Evolutionary conservation across 2,888 invertebrate species (phyloP).

Genomic region (Ectemnius lituratus): DNA sequence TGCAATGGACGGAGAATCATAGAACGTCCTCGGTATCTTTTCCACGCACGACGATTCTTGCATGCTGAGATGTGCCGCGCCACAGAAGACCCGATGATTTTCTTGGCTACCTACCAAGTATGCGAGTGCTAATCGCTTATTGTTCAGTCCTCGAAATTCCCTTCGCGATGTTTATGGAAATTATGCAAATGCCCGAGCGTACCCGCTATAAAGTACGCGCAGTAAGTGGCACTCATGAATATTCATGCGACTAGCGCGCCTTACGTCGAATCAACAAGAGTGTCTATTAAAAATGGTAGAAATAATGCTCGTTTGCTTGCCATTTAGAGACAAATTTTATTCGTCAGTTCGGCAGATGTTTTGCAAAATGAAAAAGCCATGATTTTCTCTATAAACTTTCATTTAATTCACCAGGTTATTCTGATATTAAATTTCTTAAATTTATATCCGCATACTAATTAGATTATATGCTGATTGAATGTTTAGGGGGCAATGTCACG

Average conservation of each 20-base stretch:
- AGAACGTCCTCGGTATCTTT: slow-evolving; percentile 40
- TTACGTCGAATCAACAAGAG: background rate
- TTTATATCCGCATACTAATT: no score
- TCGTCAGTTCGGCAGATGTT: no score
- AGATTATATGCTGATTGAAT: slow-evolving; percentile 22
- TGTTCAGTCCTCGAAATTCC: slow-evolving; percentile 19
- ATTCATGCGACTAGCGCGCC: slow-evolving; percentile 15
- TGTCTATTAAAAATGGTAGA: no score
- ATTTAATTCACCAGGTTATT: no score
- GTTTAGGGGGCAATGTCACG: slow-evolving; percentile 38
- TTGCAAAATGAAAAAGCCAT: no score
- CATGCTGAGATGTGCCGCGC: background rate
- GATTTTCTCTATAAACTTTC: no score
- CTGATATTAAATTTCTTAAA: no score
- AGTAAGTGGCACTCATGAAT: slow-evolving; percentile 20
- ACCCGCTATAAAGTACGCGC: slow-evolving; percentile 22
- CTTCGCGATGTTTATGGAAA: slow-evolving; percentile 11
- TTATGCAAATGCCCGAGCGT: slow-evolving; percentile 28
- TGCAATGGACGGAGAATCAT: background rate
- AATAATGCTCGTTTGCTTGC: no score
- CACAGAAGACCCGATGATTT: slow-evolving; percentile 12
- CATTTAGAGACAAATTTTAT: no score
- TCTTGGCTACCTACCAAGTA: background rate
- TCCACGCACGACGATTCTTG: slow-evolving; percentile 31
- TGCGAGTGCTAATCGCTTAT: slow-evolving; percentile 20